Evolutionary conservation across 1,140 invertebrate species (phyloP).

Genomic region (Dinoponera quadriceps): DNA sequence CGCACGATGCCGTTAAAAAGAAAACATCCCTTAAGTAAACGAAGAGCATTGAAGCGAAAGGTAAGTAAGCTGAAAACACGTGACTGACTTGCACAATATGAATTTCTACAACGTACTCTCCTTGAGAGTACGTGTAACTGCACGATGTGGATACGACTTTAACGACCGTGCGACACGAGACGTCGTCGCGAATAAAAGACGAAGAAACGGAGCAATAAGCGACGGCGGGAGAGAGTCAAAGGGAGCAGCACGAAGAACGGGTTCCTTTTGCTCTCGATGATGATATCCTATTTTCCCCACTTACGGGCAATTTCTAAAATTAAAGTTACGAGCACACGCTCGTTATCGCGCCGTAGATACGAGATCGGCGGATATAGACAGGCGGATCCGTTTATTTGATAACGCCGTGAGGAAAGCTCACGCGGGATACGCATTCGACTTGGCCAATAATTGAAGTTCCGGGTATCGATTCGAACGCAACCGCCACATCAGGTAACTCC

Average conservation of each 20-base stretch:
- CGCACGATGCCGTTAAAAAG: too few relatives aligned
- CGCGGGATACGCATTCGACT: slow-evolving; percentile 23
- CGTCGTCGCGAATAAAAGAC: slow-evolving; percentile 3
- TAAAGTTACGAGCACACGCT: slow-evolving; percentile 6
- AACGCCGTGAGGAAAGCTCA: background rate
- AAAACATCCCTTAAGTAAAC: background rate
- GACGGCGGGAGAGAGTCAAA: background rate
- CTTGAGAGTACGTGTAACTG: background rate
- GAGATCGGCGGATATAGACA: background rate
- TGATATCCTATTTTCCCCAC: background rate
- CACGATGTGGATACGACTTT: background rate
- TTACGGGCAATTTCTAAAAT: background rate
- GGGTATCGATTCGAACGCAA: slow-evolving; percentile 28
- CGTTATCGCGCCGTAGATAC: background rate
- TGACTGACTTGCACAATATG: background rate
- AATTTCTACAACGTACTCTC: slow-evolving; percentile 17
- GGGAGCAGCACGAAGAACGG: background rate
- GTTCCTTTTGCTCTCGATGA: background rate
- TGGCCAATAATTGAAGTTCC: slow-evolving; percentile 32
- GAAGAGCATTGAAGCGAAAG: background rate
- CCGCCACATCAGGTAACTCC: background rate
- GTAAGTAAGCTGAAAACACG: slow-evolving; percentile 12
- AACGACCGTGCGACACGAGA: background rate
- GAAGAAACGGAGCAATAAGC: background rate
- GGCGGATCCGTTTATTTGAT: slow-evolving; percentile 33